Evolutionary conservation across 2,113 vertebrate species (phyloP), one percentile per base, ranked within the genome.

Genomic region (Athene cunicularia): DNA sequence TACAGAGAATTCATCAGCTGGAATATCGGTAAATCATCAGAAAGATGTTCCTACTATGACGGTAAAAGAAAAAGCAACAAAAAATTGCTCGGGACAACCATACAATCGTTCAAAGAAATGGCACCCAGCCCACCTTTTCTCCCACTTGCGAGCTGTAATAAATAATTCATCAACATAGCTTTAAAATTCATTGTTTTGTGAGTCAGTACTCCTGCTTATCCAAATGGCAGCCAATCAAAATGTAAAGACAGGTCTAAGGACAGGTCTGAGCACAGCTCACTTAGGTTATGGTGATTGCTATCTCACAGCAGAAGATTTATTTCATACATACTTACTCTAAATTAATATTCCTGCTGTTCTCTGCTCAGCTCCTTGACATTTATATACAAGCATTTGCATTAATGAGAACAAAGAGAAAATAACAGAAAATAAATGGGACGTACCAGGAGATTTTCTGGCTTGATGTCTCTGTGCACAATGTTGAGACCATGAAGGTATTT

Each of bases 391-490:
- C 41, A 52, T 37, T 45, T 72, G 47, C 73, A 92, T 91, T 92
- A 71, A 70, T 24, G 77, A 82, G 56, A 79, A 88, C n/a, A 30
- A 82, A 88, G 55, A 58, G 17, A 70, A 79, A 88, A 77, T 41
- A 59, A 41, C 55, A 39, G 43, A 50, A 92, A 95, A 90, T 27
- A 68, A 88, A 27, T 22, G 47, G 67, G 30, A 62, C 91, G 0
- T 98, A 99, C 99, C 99, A 99, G 96, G 70, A 99, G 98, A 91
- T 99, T 99, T 97, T 99, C 99, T 9, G 99, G 99, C 96, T 99
- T 99, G 96, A 99, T 99, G 95, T 99, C 99, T 91, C 99, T 98
- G 97, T 99, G 99, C 45, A 99, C 99, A 1, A 99, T 99, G 98
- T 98, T 99, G 95, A 99, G 98, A 77, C 98, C 84, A 27, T 99